These are phyloP conservation scores for Lemur catta DNA, from an alignment of 2,797 vertebrate species.

Conservation along the genomic window DNA sequence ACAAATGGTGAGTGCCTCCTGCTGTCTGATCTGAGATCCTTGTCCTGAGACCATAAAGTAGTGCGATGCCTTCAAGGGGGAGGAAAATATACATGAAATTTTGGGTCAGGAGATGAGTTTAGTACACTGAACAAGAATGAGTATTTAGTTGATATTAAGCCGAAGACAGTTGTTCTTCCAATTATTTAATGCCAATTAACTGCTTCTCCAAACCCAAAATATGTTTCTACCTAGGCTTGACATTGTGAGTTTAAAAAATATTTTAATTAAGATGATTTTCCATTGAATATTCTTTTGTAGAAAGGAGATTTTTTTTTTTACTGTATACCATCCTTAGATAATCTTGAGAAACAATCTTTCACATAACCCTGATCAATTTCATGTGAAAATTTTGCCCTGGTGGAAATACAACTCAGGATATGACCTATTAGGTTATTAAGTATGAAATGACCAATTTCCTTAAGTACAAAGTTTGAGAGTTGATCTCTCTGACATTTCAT, in stretches of 20 bases:
- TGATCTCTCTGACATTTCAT: no score
- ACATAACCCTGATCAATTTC: accelerated
- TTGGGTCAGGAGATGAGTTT: background rate
- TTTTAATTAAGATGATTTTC: background rate
- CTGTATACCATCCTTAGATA: background rate
- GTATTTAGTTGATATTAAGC: background rate
- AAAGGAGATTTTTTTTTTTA: background rate
- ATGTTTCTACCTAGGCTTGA: background rate
- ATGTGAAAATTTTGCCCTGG: background rate
- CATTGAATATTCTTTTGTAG: background rate
- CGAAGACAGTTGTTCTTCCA: background rate
- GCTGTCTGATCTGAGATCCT: background rate
- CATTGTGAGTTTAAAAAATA: background rate
- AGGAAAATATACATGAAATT: background rate
- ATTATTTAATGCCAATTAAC: background rate
- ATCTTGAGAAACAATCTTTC: background rate
- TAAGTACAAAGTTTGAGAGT: no score
- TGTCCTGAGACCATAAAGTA: background rate
- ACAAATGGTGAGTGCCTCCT: background rate
- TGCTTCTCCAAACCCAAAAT: background rate
- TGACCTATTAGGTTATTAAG: no score
- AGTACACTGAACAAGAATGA: background rate
- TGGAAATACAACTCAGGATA: background rate
- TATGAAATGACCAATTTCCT: no score
- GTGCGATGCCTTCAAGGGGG: background rate